phyloP scores from a whole-genome alignment of 2,797 vertebrate species.

The Brachyrhaphis roseni region DNA sequence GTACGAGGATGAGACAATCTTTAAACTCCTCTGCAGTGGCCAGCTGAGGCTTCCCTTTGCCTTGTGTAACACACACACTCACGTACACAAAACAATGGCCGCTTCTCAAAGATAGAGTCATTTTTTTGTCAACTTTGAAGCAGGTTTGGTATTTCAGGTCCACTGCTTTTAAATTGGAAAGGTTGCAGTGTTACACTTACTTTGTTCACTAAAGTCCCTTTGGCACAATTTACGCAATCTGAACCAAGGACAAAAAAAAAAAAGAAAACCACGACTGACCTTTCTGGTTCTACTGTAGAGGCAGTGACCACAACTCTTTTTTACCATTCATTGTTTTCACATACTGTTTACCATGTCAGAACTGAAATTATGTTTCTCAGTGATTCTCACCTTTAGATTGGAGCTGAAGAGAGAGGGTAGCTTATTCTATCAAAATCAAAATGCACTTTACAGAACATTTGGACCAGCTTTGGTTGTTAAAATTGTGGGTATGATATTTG shows the following conservation, averaged over 20 bases:
- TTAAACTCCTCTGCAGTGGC: constrained; percentile 38
- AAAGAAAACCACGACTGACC: constrained; percentile 22
- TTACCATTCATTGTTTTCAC: neutral
- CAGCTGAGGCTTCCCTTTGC: constrained; percentile 44
- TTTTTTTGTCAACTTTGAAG: constrained; percentile 41
- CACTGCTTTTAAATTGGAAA: constrained; percentile 56
- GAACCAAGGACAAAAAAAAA: constrained; percentile 32
- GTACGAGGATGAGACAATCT: constrained; percentile 20
- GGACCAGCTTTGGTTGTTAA: neutral
- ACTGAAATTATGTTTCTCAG: no score
- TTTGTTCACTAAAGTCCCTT: constrained; percentile 44
- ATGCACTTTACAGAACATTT: constrained; percentile 3
- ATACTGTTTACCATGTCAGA: neutral
- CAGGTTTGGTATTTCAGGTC: constrained; percentile 59
- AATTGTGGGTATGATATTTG: neutral
- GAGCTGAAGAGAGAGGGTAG: neutral
- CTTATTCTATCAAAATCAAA: neutral
- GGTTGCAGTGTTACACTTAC: constrained; percentile 44
- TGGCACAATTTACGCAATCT: constrained; percentile 35
- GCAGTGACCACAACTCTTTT: constrained; percentile 24
- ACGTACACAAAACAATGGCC: constrained; percentile 15
- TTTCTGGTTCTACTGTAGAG: constrained; percentile 48
- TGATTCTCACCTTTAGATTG: neutral
- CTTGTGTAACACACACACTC: constrained; percentile 8
- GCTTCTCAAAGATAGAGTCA: constrained; percentile 16